Conservation (phyloP, 2,797 vertebrate species). For the Poeciliopsis infans region DNA sequence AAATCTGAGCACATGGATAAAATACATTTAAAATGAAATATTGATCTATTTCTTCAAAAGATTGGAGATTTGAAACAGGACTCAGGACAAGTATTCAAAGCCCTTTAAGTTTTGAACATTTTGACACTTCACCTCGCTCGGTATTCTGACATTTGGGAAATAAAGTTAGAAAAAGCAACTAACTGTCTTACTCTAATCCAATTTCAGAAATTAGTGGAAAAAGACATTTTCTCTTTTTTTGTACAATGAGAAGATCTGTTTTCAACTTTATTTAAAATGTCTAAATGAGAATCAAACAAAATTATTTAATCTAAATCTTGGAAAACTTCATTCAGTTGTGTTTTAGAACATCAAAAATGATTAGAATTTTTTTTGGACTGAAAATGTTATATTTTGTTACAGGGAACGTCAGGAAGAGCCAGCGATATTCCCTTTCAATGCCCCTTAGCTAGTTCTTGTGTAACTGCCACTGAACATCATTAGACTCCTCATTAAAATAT, state of each 20-base stretch:
- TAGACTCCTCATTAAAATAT: conserved; percentile 67
- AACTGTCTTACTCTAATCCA: not conserved
- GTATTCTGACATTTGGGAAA: not conserved
- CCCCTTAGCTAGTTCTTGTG: conserved; percentile 34
- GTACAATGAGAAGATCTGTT: not conserved
- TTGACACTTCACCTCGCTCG: not conserved
- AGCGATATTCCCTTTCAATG: conserved; percentile 63
- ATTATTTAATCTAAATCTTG: not conserved
- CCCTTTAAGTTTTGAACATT: not conserved
- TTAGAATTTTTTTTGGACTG: not conserved
- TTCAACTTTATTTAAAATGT: not conserved
- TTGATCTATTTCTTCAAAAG: not conserved
- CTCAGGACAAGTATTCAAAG: not conserved
- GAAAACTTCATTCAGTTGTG: not conserved
- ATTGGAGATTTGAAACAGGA: not conserved
- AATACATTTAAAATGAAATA: not conserved
- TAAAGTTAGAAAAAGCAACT: not conserved
- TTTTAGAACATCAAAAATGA: not conserved
- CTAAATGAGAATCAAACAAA: not conserved
- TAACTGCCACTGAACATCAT: conserved; percentile 55
- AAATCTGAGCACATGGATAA: not conserved
- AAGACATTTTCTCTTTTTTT: not conserved
- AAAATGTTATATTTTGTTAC: not conserved
- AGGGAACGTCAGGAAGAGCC: conserved; percentile 26
- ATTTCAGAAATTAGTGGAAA: not conserved